phyloP scores from a whole-genome alignment of 53 echinoderm and acorn worm species.

The Actinopyga echinites region DNA sequence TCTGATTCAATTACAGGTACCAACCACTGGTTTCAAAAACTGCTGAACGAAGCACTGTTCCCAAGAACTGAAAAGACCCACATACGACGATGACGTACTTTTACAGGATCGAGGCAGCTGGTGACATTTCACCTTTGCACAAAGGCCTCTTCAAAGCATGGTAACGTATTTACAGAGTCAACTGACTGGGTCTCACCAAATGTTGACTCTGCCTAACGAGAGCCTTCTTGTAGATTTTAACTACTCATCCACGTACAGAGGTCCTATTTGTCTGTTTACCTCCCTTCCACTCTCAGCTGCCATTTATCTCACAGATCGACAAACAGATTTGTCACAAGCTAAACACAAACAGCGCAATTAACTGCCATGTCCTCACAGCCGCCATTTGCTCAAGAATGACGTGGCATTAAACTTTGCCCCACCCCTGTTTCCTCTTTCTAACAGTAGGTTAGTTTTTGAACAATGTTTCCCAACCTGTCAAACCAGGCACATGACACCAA shows the following conservation, averaged over 20 bases:
- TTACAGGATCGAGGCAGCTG: background rate
- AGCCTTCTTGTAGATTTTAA: constrained; percentile 15
- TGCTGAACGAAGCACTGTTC: too few relatives aligned
- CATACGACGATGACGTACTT: too few relatives aligned
- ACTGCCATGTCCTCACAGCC: background rate
- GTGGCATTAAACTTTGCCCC: too few relatives aligned
- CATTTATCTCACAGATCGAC: constrained; percentile 20
- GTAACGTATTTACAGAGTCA: constrained; percentile 8
- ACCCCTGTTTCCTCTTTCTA: too few relatives aligned
- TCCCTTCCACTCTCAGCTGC: constrained; percentile 1
- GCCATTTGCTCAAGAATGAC: background rate
- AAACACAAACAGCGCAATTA: constrained; percentile 37
- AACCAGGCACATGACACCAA: too few relatives aligned
- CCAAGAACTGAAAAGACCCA: too few relatives aligned
- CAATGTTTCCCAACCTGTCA: too few relatives aligned
- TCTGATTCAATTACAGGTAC: too few relatives aligned
- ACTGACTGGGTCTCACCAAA: constrained; percentile 4
- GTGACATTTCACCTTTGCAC: constrained; percentile 21
- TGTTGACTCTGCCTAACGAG: constrained; percentile 15
- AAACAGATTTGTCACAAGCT: constrained; percentile 28
- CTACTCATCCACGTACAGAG: constrained; percentile 15
- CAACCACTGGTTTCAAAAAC: too few relatives aligned
- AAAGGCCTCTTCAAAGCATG: constrained; percentile 4
- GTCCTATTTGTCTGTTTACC: constrained; percentile 18
- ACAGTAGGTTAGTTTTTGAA: too few relatives aligned